Percentiles rank a stretch among this genome's conserved stretches.
Conservation (phyloP, 2,113 vertebrate genomes). For the Leucopsar rothschildi region DNA sequence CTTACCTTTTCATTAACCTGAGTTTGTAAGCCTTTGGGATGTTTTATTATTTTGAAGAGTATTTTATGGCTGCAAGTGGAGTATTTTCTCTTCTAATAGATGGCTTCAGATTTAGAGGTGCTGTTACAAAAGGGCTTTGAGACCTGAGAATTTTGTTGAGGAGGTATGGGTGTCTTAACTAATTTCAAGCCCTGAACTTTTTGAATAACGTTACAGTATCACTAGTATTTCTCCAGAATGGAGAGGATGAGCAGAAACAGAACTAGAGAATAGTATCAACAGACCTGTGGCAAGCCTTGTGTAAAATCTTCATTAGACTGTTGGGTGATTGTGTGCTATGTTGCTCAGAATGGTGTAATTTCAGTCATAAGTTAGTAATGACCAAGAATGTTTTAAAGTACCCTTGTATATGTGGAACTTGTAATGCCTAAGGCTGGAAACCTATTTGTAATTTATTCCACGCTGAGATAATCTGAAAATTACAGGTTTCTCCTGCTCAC, state of each 20-base stretch:
- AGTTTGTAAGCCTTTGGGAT: not conserved
- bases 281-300: not conserved
- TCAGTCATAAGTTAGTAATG: not conserved
- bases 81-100: not conserved
- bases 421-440: not conserved
- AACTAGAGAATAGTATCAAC: not conserved
- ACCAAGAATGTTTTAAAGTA: not conserved
- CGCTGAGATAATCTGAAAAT: slow-evolving; percentile 19
- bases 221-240: not conserved
- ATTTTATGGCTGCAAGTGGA: not conserved
- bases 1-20: not conserved
- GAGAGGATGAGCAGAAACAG: not conserved
- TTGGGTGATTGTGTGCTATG: not conserved
- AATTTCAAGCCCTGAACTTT: not conserved
- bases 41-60: not conserved
- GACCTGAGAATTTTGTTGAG: not conserved
- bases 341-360: not conserved
- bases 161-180: not conserved
- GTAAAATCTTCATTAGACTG: not conserved
- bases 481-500: not conserved
- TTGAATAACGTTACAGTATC: not conserved
- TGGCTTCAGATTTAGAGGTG: not conserved
- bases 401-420: not conserved
- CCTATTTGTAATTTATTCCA: not conserved
- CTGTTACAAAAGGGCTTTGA: not conserved